These are phyloP conservation scores for Mechanitis messenoides DNA, from an alignment of 2,888 invertebrate genomes.

Conservation along the genomic window DNA sequence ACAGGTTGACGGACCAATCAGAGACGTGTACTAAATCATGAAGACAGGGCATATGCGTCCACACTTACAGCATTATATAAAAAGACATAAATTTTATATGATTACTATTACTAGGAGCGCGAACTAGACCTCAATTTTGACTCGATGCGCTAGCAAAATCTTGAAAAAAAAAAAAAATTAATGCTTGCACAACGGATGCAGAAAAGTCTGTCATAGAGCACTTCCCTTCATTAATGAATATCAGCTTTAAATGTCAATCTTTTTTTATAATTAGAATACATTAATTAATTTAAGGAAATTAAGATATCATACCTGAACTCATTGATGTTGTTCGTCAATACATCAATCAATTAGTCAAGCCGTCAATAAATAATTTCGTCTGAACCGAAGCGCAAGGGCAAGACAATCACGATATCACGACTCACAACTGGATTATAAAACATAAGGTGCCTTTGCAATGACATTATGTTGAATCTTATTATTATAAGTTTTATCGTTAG, in stretches of 20 bases:
- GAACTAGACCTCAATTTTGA: too few relatives aligned
- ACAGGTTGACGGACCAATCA: conserved; percentile 57
- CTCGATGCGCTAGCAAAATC: too few relatives aligned
- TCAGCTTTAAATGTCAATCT: not conserved
- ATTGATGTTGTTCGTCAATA: conserved; percentile 13
- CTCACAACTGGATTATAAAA: not conserved
- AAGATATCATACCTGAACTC: too few relatives aligned
- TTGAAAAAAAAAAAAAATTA: too few relatives aligned
- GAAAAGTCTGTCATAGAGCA: too few relatives aligned
- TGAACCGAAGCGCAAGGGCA: conserved; percentile 48
- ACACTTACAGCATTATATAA: conserved; percentile 24
- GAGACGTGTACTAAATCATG: conserved; percentile 41
- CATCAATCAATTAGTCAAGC: conserved; percentile 45
- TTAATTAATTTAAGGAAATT: not conserved
- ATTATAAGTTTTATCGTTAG: too few relatives aligned
- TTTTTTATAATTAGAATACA: not conserved
- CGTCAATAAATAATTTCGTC: conserved; percentile 39
- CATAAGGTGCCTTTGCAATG: conserved; percentile 11
- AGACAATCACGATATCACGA: conserved; percentile 42
- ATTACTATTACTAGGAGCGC: not conserved
- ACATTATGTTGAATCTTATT: too few relatives aligned
- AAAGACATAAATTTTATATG: conserved; percentile 27
- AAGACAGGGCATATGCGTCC: conserved; percentile 32
- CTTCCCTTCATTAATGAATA: too few relatives aligned
- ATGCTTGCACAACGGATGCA: too few relatives aligned